These are phyloP conservation scores for Agrotis puta DNA, from an alignment of 2,888 invertebrate genomes.

Conservation along the genomic window DNA sequence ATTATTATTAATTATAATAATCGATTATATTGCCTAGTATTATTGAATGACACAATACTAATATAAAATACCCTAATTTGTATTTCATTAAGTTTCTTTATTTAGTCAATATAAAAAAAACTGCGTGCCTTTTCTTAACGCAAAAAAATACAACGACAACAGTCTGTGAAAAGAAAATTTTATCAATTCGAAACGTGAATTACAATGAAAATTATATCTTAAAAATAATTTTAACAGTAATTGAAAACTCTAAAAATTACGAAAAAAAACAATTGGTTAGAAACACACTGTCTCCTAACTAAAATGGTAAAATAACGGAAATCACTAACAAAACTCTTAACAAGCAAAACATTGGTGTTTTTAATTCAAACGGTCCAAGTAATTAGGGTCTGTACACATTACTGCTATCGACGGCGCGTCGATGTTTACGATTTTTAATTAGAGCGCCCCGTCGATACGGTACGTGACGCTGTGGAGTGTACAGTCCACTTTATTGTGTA, in stretches of 20 bases:
- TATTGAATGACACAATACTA: background rate
- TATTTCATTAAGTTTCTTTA: no score
- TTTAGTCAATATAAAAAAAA: background rate
- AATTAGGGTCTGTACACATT: constrained; percentile 68
- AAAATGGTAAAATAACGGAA: constrained; percentile 30
- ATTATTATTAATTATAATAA: background rate
- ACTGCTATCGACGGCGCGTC: constrained; percentile 61
- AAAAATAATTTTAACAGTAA: background rate
- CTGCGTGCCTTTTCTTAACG: background rate
- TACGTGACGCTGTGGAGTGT: constrained; percentile 61
- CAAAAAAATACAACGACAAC: background rate
- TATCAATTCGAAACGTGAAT: background rate
- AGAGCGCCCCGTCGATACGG: constrained; percentile 67
- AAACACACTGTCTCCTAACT: background rate
- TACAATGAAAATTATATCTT: background rate
- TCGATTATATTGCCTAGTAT: background rate
- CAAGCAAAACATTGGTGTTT: constrained; percentile 56
- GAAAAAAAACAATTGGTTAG: background rate
- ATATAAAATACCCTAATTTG: no score
- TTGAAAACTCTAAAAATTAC: no score
- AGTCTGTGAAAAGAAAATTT: background rate
- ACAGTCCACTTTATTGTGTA: constrained; percentile 58
- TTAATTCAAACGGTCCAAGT: constrained; percentile 62
- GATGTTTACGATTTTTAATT: constrained; percentile 83
- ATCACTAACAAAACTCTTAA: constrained; percentile 44